Evolutionary conservation across 2,888 invertebrate species (phyloP).

Genomic region (Sinelater perroti): DNA sequence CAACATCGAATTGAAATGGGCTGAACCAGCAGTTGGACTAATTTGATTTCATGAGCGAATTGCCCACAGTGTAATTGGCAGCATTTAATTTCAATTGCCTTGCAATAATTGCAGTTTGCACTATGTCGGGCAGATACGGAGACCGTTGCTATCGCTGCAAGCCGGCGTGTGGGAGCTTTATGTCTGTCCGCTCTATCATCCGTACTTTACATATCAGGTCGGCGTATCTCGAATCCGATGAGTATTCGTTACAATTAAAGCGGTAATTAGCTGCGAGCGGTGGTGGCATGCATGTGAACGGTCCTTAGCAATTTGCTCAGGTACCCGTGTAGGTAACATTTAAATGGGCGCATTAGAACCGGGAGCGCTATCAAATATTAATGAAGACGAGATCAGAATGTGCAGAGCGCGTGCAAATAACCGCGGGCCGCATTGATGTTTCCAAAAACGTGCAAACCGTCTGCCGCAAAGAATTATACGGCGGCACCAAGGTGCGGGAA

Average conservation of each 20-base stretch:
- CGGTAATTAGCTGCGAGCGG: no score
- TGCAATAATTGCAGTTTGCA: constrained; percentile 27
- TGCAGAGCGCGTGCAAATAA: constrained; percentile 5
- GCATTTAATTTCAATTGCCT: constrained; percentile 27
- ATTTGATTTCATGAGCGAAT: no score
- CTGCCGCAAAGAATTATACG: constrained; percentile 26
- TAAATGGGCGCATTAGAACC: no score
- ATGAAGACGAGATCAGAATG: neutral
- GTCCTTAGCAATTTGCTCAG: no score
- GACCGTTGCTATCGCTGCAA: constrained; percentile 9
- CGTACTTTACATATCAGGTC: constrained; percentile 11
- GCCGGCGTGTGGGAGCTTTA: constrained; percentile 24
- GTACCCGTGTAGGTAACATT: no score
- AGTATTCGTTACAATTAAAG: constrained; percentile 15
- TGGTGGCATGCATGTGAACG: no score
- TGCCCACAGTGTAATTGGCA: constrained; percentile 20
- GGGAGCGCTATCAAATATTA: no score
- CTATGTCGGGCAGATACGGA: constrained; percentile 7
- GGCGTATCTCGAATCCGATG: constrained; percentile 11
- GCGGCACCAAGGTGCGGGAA: constrained; percentile 27
- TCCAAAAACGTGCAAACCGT: constrained; percentile 35
- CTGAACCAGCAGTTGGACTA: no score
- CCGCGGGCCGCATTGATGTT: constrained; percentile 20
- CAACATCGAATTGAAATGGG: no score
- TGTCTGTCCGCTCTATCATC: constrained; percentile 5